A percentile compares a stretch with the other conserved stretches of the same genome.
These are phyloP conservation scores for Perdix hodgsoniae DNA, from an alignment of 2,797 vertebrate species.

Conservation along the genomic window DNA sequence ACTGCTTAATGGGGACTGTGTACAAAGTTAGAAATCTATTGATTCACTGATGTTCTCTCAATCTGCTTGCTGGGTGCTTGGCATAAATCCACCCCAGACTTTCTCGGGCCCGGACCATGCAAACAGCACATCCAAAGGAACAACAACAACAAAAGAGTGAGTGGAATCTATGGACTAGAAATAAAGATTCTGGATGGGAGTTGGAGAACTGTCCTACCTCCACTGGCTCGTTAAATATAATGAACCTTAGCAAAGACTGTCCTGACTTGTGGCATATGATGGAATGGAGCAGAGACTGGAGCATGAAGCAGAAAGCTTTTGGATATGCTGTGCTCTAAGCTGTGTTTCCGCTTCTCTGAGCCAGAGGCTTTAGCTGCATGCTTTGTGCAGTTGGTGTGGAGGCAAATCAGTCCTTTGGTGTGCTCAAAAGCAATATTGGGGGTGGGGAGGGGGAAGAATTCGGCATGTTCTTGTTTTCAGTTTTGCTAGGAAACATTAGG, in stretches of 20 bases:
- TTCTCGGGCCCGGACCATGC: not conserved
- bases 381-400: conserved; percentile 17
- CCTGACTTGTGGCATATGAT: not conserved
- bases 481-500: not conserved
- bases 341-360: conserved; percentile 11
- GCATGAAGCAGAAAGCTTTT: conserved; percentile 11
- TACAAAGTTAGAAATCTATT: not conserved
- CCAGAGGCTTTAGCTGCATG: not conserved
- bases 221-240: not conserved
- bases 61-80: fast-evolving
- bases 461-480: not conserved
- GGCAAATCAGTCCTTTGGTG: not conserved
- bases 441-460: not conserved
- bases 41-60: not conserved
- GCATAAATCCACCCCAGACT: not conserved
- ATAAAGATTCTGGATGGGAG: not conserved
- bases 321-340: not conserved
- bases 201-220: not conserved
- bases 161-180: not conserved
- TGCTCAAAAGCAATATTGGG: not conserved
- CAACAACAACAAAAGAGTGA: not conserved
- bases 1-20: not conserved
- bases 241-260: not conserved
- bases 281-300: not conserved
- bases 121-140: not conserved